Evolutionary conservation across 2,888 invertebrate species (phyloP), one percentile per base, ranked within the genome.

Genomic region (Gryllus longicercus): DNA sequence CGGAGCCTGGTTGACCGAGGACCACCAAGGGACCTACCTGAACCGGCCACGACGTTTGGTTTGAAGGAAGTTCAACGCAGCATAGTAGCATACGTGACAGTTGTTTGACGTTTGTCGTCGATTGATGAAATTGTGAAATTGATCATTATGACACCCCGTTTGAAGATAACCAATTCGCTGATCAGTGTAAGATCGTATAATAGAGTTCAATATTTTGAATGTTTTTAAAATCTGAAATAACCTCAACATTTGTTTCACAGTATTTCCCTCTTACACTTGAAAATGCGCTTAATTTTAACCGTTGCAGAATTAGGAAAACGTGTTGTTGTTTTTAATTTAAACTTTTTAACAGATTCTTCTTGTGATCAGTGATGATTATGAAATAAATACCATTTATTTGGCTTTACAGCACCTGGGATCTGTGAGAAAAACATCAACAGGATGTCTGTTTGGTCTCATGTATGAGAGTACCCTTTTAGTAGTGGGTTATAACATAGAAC

Each of bases 401-500:
- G 38, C 4, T 38, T 5, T 8, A 81, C 86, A 95, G 95, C 91
- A 94, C 85, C 87, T 95, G 85, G 90, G 91, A 85, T 89, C 89
- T 83, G 87, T 92, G 83, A 90, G 91, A 85, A 89, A 91, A 82
- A 88, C 90, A 84, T 90, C 89, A 85, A 91, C 90, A 86, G 94
- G 94, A 84, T 92, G 92, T 86, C 88, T 95, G 49, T 95, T 92
- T 86, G 95, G 95, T 75, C 90, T 93, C 74, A 91, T 94, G 87
- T 92, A 92, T 86, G 92, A 93, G 85, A 91, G 93, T 81, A 92
- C 91, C 51, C 87, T 94, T 80, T 89, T 92, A 51, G 90, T 95
- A 79, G 87, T 94, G 82, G 92, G 93, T 78, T 89, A 93, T 84
- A 92, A 92, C 85, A 87, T 93, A 84, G 92, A 93, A 86, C 88